These are phyloP conservation scores for Stenodera caucasica DNA, from an alignment of 2,888 invertebrate species.

Conservation along the genomic window DNA sequence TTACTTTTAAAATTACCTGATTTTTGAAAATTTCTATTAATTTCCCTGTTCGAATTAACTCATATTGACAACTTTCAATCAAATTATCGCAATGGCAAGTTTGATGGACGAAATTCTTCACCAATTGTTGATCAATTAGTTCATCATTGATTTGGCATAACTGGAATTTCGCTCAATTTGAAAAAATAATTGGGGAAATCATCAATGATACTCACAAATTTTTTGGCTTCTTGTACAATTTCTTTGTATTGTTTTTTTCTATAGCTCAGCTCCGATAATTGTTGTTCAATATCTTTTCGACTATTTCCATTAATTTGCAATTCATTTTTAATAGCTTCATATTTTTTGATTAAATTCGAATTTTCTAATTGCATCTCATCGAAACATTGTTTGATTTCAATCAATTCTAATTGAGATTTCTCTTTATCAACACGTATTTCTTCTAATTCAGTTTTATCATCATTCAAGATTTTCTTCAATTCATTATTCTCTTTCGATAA, in stretches of 20 bases:
- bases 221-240: neutral
- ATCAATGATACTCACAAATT: constrained; percentile 6
- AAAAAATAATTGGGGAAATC: too few species aligned
- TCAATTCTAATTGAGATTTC: neutral
- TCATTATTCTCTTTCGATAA: neutral
- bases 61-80: constrained; percentile 34
- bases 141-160: neutral
- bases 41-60: constrained; percentile 38
- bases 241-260: neutral
- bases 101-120: constrained; percentile 1
- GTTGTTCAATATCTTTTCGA: constrained; percentile 41
- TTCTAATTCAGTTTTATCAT: neutral
- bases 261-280: constrained; percentile 16
- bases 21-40: constrained; percentile 39
- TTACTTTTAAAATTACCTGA: constrained; percentile 29
- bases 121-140: neutral
- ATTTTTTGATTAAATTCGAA: constrained; percentile 41
- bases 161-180: neutral
- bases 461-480: neutral
- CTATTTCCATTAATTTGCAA: constrained; percentile 16
- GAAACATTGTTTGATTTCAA: constrained; percentile 6
- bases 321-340: constrained; percentile 29
- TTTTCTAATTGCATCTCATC: constrained; percentile 39
- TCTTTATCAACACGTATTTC: neutral
- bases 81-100: constrained; percentile 4